These are phyloP conservation scores for Lateolabrax maculatus DNA, from an alignment of 2,797 vertebrate genomes.

Conservation along the genomic window DNA sequence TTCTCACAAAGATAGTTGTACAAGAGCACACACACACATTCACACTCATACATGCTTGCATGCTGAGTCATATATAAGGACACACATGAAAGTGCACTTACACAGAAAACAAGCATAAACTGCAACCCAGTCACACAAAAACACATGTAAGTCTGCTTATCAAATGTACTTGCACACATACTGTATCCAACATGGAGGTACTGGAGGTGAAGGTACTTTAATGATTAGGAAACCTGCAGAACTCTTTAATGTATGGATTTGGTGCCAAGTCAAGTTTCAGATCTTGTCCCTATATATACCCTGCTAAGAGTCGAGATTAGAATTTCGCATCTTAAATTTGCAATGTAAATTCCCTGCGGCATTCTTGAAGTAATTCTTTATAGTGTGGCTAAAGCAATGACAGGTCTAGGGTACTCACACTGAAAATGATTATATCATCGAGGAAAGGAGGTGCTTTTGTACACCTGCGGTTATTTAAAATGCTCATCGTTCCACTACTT, in stretches of 20 bases:
- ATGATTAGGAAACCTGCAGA: slow-evolving; percentile 5
- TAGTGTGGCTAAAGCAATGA: slow-evolving; percentile 42
- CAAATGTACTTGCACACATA: slow-evolving; percentile 1
- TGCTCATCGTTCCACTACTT: neutral
- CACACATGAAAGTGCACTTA: slow-evolving; percentile 26
- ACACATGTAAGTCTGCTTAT: neutral
- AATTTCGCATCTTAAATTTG: slow-evolving; percentile 44
- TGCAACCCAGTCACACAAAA: slow-evolving; percentile 3
- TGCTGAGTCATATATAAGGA: slow-evolving; percentile 49
- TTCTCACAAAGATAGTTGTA: too few species aligned
- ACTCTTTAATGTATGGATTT: slow-evolving; percentile 5
- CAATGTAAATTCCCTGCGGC: slow-evolving; percentile 42
- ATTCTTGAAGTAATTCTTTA: slow-evolving; percentile 38
- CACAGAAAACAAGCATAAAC: slow-evolving; percentile 28
- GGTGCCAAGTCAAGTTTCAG: slow-evolving; percentile 27
- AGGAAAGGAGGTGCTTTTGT: slow-evolving; percentile 18
- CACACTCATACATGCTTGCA: slow-evolving; percentile 10
- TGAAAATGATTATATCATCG: slow-evolving; percentile 26
- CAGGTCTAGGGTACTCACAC: slow-evolving; percentile 35
- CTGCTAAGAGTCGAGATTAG: slow-evolving; percentile 33
- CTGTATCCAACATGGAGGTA: too few species aligned
- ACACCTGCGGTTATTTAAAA: slow-evolving; percentile 6
- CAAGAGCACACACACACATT: slow-evolving; percentile 28
- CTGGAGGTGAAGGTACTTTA: too few species aligned
- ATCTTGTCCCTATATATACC: slow-evolving; percentile 17